Conservation (phyloP, 2,888 invertebrate species). For the Alloplasta piceator region DNA sequence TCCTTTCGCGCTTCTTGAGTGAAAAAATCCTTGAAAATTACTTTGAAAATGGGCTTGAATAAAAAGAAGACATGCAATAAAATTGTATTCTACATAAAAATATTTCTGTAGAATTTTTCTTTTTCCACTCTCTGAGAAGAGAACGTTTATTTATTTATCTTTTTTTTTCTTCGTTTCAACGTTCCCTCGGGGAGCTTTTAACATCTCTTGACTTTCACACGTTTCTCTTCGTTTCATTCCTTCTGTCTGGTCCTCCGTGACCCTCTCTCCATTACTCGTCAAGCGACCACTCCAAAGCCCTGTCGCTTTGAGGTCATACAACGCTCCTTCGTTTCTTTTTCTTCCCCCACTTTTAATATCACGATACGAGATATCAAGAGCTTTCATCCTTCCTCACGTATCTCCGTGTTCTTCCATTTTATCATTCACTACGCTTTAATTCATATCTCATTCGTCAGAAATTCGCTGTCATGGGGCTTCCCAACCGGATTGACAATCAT, state of each 20-base stretch:
- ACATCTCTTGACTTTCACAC: slow-evolving; percentile 31
- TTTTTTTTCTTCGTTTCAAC: slow-evolving; percentile 20
- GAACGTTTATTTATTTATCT: no score
- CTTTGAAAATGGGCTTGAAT: no score
- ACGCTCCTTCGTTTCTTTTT: slow-evolving; percentile 8
- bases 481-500: slow-evolving; percentile 11
- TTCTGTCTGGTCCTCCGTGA: slow-evolving; percentile 13
- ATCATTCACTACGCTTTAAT: slow-evolving; percentile 14
- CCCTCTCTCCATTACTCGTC: slow-evolving; percentile 31
- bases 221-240: slow-evolving; percentile 10
- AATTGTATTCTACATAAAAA: no score
- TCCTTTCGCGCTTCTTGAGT: no score
- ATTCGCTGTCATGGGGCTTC: neutral
- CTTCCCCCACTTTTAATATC: slow-evolving; percentile 27
- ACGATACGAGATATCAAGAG: slow-evolving; percentile 8
- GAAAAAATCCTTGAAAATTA: no score
- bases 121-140: no score
- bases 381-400: neutral
- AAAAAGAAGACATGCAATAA: no score
- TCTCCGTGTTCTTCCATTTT: slow-evolving; percentile 7
- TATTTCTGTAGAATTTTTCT: no score
- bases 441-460: neutral
- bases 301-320: slow-evolving; percentile 16
- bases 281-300: slow-evolving; percentile 12
- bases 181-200: slow-evolving; percentile 18